A percentile compares a stretch with the other conserved stretches of the same genome.
phyloP scores from a whole-genome alignment of 2,888 invertebrate genomes.

The Acronicta leporina region DNA sequence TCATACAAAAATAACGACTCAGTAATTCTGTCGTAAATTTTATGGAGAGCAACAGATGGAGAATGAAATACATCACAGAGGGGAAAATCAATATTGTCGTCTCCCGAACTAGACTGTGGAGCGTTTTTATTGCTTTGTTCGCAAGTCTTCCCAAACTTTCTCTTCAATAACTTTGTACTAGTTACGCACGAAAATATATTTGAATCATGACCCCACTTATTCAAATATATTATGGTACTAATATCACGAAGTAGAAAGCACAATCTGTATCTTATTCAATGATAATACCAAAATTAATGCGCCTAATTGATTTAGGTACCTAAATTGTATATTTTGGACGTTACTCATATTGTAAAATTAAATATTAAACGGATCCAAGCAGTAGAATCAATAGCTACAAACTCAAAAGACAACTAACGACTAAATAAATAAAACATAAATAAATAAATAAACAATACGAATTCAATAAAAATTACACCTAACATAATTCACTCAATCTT shows the following conservation, averaged over 20 bases:
- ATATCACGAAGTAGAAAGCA: constrained; percentile 2
- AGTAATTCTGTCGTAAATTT: constrained; percentile 87
- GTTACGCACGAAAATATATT: constrained; percentile 37
- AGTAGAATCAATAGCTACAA: no score
- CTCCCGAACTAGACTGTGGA: constrained; percentile 73
- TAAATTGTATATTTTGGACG: no score
- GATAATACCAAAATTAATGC: no score
- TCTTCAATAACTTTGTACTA: constrained; percentile 47
- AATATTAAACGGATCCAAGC: background rate
- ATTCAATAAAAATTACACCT: no score
- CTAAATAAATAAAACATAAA: no score
- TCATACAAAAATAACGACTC: constrained; percentile 87
- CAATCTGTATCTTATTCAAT: no score
- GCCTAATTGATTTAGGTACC: no score
- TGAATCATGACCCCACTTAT: constrained; percentile 29
- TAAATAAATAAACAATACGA: no score
- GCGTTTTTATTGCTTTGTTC: constrained; percentile 75
- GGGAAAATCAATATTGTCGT: constrained; percentile 85
- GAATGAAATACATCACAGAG: constrained; percentile 82
- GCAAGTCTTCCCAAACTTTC: constrained; percentile 66
- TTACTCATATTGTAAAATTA: background rate
- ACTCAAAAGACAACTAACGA: no score
- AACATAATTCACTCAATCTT: background rate
- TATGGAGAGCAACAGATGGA: constrained; percentile 88
- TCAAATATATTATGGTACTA: no score